Base-by-base conservation (phyloP, 2,797 vertebrate species). In the Ispidina lecontei region DNA sequence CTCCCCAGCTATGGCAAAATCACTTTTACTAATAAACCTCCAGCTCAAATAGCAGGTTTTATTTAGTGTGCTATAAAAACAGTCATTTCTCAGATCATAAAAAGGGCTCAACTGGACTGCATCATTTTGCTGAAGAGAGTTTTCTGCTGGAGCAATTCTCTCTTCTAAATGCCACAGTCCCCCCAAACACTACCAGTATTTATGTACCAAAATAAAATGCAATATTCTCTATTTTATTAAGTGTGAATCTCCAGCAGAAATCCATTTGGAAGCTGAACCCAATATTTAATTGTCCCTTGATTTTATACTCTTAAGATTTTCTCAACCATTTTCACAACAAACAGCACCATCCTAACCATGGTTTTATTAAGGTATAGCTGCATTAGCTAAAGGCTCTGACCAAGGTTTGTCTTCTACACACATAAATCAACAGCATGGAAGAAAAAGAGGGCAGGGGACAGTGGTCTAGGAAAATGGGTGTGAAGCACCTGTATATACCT, bases 11-110 rank as follows among this genome's bases (percentile, higher is more conserved):
- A 78, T 51, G 70, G 76, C 64, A 90, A 91, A 91, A 96, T 60
- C 76, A 71, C 81, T 80, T 95, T 94, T 86, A 87, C 93, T 94
- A 96, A 96, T 97, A 97, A 97, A 96, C 81, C 82, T 93, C 43
- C 37, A 87, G 84, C 80, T 96, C 68, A 15, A 94, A 97, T 91
- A 95, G 92, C 85, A 96, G 96, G 94, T 95, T 98, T 98, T 97
- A 97, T 97, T 97, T 97, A 97, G 95, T 95, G 90, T 43, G 87
- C 96, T 89, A 91, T 97, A 98, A 97, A 97, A 96, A 29, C 94
- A 96, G 96, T 91, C 37, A 96, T 98, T 97, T 97, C 95, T 97
- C 94, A 95, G 94, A 93, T 96, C 97, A 96, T 97, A 97, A 98
- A 98, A 96, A 78, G 64, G 94, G 85, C 91, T 96, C 88, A 91